A percentile compares a stretch with the other conserved stretches of the same genome.
Evolutionary conservation across 2,888 invertebrate species (phyloP).

Genomic region (Hypselothyrea guttata): DNA sequence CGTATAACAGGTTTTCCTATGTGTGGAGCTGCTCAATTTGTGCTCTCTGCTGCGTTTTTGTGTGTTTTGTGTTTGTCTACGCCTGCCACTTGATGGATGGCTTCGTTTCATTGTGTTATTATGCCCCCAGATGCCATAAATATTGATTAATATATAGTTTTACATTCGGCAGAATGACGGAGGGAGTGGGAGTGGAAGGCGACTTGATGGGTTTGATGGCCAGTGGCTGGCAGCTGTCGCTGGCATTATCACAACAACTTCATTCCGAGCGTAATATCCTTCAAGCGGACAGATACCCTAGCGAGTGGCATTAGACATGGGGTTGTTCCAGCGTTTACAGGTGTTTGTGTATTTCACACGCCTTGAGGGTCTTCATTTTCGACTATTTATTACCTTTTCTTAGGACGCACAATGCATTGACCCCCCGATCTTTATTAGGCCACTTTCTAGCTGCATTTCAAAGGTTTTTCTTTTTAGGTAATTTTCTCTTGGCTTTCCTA

Average conservation of each 20-base stretch:
- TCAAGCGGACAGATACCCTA: constrained; percentile 14
- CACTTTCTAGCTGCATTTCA: constrained; percentile 36
- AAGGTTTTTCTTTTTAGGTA: constrained; percentile 38
- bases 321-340: constrained; percentile 47
- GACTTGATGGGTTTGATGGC: not conserved
- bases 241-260: constrained; percentile 66
- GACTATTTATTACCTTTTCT: constrained; percentile 26
- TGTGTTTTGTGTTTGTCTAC: constrained; percentile 23
- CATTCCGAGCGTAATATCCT: constrained; percentile 58
- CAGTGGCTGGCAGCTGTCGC: constrained; percentile 53
- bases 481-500: constrained; percentile 33
- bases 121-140: constrained; percentile 60
- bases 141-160: constrained; percentile 72
- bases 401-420: not conserved
- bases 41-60: constrained; percentile 37
- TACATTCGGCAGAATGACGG: constrained; percentile 45
- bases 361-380: constrained; percentile 37
- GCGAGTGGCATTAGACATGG: constrained; percentile 28
- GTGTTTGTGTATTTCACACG: constrained; percentile 52
- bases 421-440: constrained; percentile 27
- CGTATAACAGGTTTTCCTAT: constrained; percentile 59
- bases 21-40: constrained; percentile 44
- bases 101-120: constrained; percentile 39
- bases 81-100: constrained; percentile 61
- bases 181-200: no score